These are phyloP conservation scores for Heterodera schachtii DNA, from an alignment of 1,140 invertebrate genomes.

Conservation along the genomic window DNA sequence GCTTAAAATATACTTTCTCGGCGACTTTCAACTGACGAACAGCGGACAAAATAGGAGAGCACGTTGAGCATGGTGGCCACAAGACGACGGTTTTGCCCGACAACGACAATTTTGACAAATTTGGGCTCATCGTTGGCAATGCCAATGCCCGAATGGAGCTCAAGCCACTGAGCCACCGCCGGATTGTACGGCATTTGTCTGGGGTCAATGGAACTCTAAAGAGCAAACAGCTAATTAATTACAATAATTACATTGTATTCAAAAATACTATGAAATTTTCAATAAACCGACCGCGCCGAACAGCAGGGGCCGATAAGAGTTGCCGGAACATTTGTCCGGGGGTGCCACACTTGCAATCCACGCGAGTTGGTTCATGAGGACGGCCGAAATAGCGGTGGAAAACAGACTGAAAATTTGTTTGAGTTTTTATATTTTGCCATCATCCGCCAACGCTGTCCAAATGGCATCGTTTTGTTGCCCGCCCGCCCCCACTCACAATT, in stretches of 20 bases:
- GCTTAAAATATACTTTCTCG: constrained; percentile 10
- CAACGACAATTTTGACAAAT: constrained; percentile 45
- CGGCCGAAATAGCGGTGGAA: constrained; percentile 45
- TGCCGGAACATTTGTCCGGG: constrained; percentile 30
- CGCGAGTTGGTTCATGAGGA: constrained; percentile 49
- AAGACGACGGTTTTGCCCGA: constrained; percentile 41
- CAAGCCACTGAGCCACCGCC: constrained; percentile 43
- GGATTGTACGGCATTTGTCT: constrained; percentile 44
- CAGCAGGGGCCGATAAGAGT: constrained; percentile 37
- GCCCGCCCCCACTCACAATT: constrained; percentile 34
- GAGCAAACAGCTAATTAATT: too few relatives aligned
- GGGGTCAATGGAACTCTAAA: constrained; percentile 43
- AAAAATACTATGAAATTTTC: too few relatives aligned
- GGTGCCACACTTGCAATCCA: constrained; percentile 49
- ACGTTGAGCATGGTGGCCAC: constrained; percentile 42
- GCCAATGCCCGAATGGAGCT: constrained; percentile 42
- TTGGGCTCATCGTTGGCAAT: constrained; percentile 6
- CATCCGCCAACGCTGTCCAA: too few relatives aligned
- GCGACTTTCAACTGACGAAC: constrained; percentile 46
- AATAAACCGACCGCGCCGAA: constrained; percentile 39
- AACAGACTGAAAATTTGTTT: constrained; percentile 44
- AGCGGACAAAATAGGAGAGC: constrained; percentile 49
- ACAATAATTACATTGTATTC: neutral
- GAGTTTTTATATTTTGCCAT: too few relatives aligned
- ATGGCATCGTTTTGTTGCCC: too few relatives aligned